Conservation (phyloP, 2,797 vertebrate species). For the Artibeus jamaicensis region DNA sequence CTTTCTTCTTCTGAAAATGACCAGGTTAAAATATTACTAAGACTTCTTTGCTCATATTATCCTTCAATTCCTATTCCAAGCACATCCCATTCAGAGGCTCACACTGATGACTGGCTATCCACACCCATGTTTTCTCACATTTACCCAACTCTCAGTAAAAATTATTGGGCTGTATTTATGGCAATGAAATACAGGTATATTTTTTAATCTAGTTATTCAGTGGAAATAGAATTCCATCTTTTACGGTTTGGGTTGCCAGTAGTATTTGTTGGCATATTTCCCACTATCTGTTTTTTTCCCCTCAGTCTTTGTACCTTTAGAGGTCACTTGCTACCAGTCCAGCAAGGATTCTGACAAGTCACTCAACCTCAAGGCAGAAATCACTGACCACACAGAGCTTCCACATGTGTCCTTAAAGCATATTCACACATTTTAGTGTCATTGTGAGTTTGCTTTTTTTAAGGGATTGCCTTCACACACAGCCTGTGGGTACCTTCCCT, state of each 20-base stretch:
- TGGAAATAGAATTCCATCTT: background rate
- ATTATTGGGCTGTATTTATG: background rate
- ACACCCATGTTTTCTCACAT: background rate
- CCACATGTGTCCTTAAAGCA: background rate
- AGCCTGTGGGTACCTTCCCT: no score
- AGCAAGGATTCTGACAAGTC: background rate
- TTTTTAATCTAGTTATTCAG: background rate
- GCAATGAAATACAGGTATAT: background rate
- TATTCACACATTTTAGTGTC: accelerated
- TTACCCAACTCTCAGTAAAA: background rate
- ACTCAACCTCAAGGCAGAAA: background rate
- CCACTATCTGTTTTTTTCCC: background rate
- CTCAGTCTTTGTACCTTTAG: background rate
- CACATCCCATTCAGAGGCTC: background rate
- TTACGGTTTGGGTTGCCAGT: background rate
- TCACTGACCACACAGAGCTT: background rate
- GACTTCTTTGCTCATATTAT: background rate
- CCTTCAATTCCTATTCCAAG: background rate
- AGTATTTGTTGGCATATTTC: background rate
- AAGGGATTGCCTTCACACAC: background rate
- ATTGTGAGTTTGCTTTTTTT: background rate
- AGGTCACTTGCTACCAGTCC: background rate
- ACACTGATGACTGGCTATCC: background rate
- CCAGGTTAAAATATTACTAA: background rate
- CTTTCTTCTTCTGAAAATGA: background rate